These are phyloP conservation scores for Vireo griseus DNA, from an alignment of 2,797 vertebrate species.

Conservation along the genomic window DNA sequence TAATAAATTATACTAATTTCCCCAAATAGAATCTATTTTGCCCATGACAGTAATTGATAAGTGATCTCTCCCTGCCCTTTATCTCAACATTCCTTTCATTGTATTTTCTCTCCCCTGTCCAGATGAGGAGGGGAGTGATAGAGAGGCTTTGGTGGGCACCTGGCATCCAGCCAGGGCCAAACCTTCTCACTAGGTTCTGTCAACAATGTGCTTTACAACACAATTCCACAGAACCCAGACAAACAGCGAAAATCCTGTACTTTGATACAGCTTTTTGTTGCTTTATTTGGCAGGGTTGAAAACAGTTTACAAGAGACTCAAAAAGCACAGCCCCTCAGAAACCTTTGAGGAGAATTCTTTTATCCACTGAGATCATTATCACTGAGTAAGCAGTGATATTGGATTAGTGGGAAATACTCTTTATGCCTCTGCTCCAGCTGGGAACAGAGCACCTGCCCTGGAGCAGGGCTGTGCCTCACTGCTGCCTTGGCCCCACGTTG, in stretches of 20 bases:
- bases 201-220: not conserved
- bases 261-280: not conserved
- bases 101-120: not conserved
- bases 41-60: not conserved
- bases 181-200: not conserved
- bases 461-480: not conserved
- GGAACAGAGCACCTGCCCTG: not conserved
- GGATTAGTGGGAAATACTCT: not conserved
- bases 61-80: not conserved
- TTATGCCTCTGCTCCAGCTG: not conserved
- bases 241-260: not conserved
- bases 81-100: fast-evolving
- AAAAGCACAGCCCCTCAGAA: not conserved
- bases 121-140: not conserved
- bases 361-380: not conserved
- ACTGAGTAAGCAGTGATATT: not conserved
- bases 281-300: not conserved
- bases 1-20: not conserved
- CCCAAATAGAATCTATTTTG: not conserved
- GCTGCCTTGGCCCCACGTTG: not conserved
- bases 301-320: fast-evolving
- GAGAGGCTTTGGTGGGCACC: not conserved
- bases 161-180: not conserved
- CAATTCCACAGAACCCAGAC: not conserved
- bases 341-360: not conserved